Conservation (phyloP, 2,113 vertebrate species). For the Zapus hudsonius region DNA sequence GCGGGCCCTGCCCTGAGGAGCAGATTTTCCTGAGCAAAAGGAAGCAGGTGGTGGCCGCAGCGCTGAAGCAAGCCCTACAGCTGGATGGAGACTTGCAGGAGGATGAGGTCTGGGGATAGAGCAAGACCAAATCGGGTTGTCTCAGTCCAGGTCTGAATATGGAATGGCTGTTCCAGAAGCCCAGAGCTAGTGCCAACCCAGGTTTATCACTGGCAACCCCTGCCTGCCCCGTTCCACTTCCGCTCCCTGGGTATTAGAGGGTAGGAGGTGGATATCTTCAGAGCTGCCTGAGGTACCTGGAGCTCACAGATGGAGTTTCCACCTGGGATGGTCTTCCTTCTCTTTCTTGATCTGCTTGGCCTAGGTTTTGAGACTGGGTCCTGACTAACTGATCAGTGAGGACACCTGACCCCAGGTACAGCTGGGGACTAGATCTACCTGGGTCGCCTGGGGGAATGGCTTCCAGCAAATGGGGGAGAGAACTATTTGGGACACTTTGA, state of each 20-base stretch:
- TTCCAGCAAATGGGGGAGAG: background rate
- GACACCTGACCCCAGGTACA: background rate
- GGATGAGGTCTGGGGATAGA: conserved; percentile 78
- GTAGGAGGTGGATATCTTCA: background rate
- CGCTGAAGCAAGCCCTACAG: conserved; percentile 85
- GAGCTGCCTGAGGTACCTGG: background rate
- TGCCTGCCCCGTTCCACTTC: background rate
- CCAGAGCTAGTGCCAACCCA: background rate
- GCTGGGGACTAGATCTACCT: background rate
- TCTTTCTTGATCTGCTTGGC: background rate
- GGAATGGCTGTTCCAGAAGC: background rate
- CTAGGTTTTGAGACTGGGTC: background rate
- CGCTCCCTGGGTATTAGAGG: too few species aligned
- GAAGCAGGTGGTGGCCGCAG: conserved; percentile 84
- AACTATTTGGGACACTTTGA: background rate
- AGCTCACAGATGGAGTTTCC: background rate
- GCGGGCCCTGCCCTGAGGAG: conserved; percentile 85
- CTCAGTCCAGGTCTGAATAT: background rate
- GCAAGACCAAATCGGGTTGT: background rate
- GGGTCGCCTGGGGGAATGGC: background rate
- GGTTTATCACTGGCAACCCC: background rate
- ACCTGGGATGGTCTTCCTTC: background rate
- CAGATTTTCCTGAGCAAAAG: conserved; percentile 87
- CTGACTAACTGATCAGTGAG: background rate
- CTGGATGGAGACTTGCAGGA: conserved; percentile 72